A percentile compares a stretch with the other conserved stretches of the same genome.
These are phyloP conservation scores for Drosophila robusta DNA, from an alignment of 2,888 invertebrate species.

Conservation along the genomic window DNA sequence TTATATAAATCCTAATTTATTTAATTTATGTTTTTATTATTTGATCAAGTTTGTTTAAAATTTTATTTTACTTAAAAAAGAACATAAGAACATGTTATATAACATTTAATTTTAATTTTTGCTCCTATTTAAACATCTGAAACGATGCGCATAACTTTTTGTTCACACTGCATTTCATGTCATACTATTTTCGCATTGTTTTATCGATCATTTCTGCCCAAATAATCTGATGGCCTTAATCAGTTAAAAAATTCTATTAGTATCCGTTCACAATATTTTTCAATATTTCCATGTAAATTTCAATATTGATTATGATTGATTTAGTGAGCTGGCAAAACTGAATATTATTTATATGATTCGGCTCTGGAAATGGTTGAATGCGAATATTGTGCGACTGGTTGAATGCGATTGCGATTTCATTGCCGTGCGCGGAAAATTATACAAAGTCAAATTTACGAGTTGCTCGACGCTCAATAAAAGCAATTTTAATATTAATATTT, in stretches of 20 bases:
- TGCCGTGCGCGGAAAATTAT: slow-evolving; percentile 51
- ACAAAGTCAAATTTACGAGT: slow-evolving; percentile 69
- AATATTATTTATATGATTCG: slow-evolving; percentile 55
- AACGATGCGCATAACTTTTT: no score
- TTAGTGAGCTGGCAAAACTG: slow-evolving; percentile 49
- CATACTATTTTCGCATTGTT: not conserved
- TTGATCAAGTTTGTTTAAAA: no score
- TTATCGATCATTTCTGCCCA: not conserved
- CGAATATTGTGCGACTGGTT: slow-evolving; percentile 11
- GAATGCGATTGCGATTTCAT: slow-evolving; percentile 33
- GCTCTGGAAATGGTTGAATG: slow-evolving; percentile 11
- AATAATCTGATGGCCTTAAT: slow-evolving; percentile 15
- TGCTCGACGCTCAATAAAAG: slow-evolving; percentile 54
- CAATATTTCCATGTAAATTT: slow-evolving; percentile 27
- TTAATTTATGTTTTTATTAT: no score
- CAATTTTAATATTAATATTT: slow-evolving; percentile 74
- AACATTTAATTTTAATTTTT: no score
- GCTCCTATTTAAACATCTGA: no score
- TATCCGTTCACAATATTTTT: slow-evolving; percentile 9
- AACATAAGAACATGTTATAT: no score
- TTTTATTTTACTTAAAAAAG: no score
- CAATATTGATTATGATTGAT: slow-evolving; percentile 72
- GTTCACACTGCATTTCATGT: no score
- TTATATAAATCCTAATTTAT: no score
- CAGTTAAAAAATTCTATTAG: slow-evolving; percentile 28